These are phyloP conservation scores for Meliscaeva auricollis DNA, from an alignment of 2,888 invertebrate species.

Conservation along the genomic window DNA sequence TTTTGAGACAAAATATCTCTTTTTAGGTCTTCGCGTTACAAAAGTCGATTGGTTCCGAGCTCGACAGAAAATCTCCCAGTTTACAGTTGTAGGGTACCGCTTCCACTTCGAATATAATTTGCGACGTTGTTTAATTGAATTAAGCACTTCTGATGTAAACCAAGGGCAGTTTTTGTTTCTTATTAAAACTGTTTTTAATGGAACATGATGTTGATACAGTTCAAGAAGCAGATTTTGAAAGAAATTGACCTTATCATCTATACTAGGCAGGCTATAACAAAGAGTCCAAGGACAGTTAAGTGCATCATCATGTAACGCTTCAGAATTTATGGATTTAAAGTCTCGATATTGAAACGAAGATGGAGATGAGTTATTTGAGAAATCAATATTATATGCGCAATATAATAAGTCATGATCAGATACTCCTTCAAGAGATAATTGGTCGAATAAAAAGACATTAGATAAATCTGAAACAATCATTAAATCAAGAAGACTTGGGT, in stretches of 20 bases:
- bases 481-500: not conserved
- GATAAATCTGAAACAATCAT: conserved; percentile 16
- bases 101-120: conserved; percentile 6
- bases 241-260: not conserved
- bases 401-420: conserved; percentile 20
- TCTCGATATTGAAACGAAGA: not conserved
- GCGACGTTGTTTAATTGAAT: conserved; percentile 7
- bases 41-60: conserved; percentile 6
- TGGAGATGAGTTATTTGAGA: not conserved
- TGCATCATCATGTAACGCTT: not conserved
- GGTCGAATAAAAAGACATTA: conserved; percentile 14
- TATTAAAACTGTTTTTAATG: not conserved
- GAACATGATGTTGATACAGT: conserved; percentile 11
- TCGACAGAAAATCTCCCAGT: not conserved
- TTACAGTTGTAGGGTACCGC: not conserved
- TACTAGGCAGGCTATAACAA: not conserved
- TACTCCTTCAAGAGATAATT: conserved; percentile 3
- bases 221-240: not conserved
- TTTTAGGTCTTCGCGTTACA: conserved; percentile 11
- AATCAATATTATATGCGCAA: conserved; percentile 26
- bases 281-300: not conserved
- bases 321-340: not conserved
- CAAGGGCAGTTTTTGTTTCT: conserved; percentile 6
- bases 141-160: conserved; percentile 6
- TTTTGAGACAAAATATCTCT: not conserved